A percentile compares a stretch with the other conserved stretches of the same genome.
Evolutionary conservation across 2,113 vertebrate species (phyloP).

Genomic region (Arizona elegans): DNA sequence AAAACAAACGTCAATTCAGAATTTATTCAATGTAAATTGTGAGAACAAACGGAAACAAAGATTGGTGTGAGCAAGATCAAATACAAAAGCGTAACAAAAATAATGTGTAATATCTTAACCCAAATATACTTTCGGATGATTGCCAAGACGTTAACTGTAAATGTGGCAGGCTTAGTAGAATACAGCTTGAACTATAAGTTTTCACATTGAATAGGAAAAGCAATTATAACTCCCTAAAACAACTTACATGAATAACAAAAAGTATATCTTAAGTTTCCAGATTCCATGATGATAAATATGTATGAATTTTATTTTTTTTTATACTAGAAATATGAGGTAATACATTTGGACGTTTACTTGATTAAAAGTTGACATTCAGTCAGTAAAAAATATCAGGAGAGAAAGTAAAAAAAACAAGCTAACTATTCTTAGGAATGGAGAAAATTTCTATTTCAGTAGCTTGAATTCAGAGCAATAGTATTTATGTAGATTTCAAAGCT

Average conservation of each 20-base stretch:
- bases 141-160: constrained; percentile 61
- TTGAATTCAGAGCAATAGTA: neutral
- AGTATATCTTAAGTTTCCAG: constrained; percentile 53
- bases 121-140: constrained; percentile 65
- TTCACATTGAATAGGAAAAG: constrained; percentile 62
- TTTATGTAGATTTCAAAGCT: neutral
- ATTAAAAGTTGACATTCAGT: neutral
- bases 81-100: constrained; percentile 63
- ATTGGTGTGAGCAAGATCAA: constrained; percentile 63
- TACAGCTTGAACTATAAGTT: constrained; percentile 61
- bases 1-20: constrained; percentile 70
- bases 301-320: neutral
- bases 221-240: constrained; percentile 59
- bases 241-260: constrained; percentile 60
- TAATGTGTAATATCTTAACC: constrained; percentile 62
- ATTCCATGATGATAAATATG: constrained; percentile 8
- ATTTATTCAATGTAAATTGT: constrained; percentile 72
- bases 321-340: neutral
- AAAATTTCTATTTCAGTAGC: neutral
- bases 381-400: neutral
- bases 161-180: constrained; percentile 58
- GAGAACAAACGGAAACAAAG: constrained; percentile 66
- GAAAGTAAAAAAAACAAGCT: neutral
- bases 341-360: neutral
- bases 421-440: neutral